Percentiles rank a stretch among this genome's conserved stretches.
These are phyloP conservation scores for Agrilus biguttatus DNA, from an alignment of 2,888 invertebrate species.

Conservation along the genomic window DNA sequence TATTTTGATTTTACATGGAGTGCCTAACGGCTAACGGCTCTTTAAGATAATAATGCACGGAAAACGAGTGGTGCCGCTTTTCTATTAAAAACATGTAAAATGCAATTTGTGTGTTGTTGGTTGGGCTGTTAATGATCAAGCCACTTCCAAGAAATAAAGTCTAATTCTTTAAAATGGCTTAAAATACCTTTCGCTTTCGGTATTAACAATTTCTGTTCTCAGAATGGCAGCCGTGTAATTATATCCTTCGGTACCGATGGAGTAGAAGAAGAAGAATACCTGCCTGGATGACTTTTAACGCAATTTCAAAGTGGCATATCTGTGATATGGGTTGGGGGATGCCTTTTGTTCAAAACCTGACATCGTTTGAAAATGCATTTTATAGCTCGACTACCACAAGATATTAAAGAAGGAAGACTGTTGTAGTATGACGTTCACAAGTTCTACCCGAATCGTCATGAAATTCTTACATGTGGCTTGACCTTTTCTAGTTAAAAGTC, in stretches of 20 bases:
- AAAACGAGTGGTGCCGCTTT: too few relatives aligned
- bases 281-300: constrained; percentile 32
- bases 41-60: too few relatives aligned
- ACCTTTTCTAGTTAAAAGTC: not conserved
- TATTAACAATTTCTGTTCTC: constrained; percentile 17
- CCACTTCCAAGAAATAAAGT: too few relatives aligned
- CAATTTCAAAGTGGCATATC: constrained; percentile 33
- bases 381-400: constrained; percentile 7
- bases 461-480: not conserved
- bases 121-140: too few relatives aligned
- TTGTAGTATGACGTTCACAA: too few relatives aligned
- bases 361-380: constrained; percentile 18
- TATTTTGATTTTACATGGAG: too few relatives aligned
- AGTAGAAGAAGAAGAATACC: constrained; percentile 17
- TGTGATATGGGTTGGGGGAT: constrained; percentile 31
- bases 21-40: too few relatives aligned
- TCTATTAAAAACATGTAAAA: too few relatives aligned
- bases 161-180: not conserved
- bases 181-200: constrained; percentile 10
- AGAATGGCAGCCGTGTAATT: constrained; percentile 28
- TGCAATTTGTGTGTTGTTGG: too few relatives aligned
- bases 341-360: constrained; percentile 27
- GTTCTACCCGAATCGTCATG: not conserved
- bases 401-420: not conserved
- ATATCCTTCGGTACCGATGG: constrained; percentile 19